Evolutionary conservation across 23 tunicate genomes (phyloP), one percentile per base, ranked within the genome.

Genomic region (Ciona savignyi): DNA sequence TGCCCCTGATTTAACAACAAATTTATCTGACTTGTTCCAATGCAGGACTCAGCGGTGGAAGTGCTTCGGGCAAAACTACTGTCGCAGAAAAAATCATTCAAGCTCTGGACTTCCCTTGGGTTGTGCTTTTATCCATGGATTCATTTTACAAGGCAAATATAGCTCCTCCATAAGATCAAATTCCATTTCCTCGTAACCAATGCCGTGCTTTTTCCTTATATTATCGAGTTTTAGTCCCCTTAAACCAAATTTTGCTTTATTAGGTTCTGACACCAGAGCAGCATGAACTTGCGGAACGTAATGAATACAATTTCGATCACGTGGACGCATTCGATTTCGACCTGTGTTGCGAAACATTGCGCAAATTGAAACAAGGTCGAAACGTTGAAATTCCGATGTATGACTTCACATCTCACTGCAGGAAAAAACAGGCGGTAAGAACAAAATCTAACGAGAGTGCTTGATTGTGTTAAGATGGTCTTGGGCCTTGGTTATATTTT

Each of bases 131-230:
- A 67, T 88, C 99, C 1, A 95, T 95, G 99, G 99, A 95, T 72
- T 88, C 96, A 2, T 95, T 95, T 88, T 95, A 95, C 67, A 88
- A 88, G 92, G 99, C 85, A n/a, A n/a, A n/a, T n/a, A n/a, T n/a
- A n/a, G n/a, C n/a, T n/a, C n/a, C n/a, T n/a, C n/a, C n/a, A n/a
- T n/a, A n/a, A n/a, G n/a, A n/a, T n/a, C n/a, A n/a, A n/a, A n/a
- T n/a, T n/a, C n/a, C n/a, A n/a, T n/a, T n/a, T n/a, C n/a, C n/a
- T n/a, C n/a, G n/a, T n/a, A n/a, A n/a, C n/a, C n/a, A n/a, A n/a
- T n/a, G n/a, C n/a, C n/a, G n/a, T n/a, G 15, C 20, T 11, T 49
- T 11, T 49, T 11, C 20, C 15, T 49, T 11, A 11, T 20, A 11
- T 49, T 15, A 20, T 20, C 61, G 20, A 49, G 61, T 15, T 49